Base-by-base conservation (phyloP, 2,797 vertebrate genomes). In the Acanthiza pusilla region DNA sequence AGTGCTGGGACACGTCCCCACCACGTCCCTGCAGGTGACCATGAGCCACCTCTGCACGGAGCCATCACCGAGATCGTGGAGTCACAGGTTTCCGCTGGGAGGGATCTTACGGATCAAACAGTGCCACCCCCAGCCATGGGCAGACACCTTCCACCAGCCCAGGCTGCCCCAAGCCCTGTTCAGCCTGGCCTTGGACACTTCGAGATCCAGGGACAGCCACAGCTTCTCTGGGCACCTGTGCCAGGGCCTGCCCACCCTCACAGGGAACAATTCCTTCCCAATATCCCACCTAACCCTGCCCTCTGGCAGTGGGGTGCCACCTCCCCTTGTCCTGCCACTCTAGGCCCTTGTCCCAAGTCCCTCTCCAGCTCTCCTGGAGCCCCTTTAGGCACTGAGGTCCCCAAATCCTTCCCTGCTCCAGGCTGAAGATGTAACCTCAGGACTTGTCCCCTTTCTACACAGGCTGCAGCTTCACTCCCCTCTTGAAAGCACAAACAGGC, bases 161-260 rank as follows among this genome's bases (percentile, higher is more conserved):
- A 57, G 51, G 2, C 0, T 30, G n/a, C n/a, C 40, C 72, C 86
- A 61, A 48, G 34, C 22, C 15, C 25, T 0, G 0, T 70, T 63
- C 50, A 45, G 0, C 17, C 21, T 23, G 38, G 20, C 58, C 45
- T 40, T 47, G 29, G n/a, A 22, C 45, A 40, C 3, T 71, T 1
- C 21, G 12, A 17, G 51, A 40, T 71, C 14, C 42, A 78, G 38
- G 8, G 21, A 14, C 79, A 83, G 54, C 30, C 75, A 58, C 68
- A 29, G 60, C 51, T 87, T 20, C 60, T 51, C 75, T 68, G 72
- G 16, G 9, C 22, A 38, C 15, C 51, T 36, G 36, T 43, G 43
- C 32, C 77, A 68, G 34, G 19, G 5, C 5, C 17, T 76, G 2
- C 0, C 7, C n/a, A 34, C 4, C 51, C 5, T 58, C 45, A 9